Base-by-base conservation (phyloP, 2,113 vertebrate genomes). In the Guaruba guarouba region DNA sequence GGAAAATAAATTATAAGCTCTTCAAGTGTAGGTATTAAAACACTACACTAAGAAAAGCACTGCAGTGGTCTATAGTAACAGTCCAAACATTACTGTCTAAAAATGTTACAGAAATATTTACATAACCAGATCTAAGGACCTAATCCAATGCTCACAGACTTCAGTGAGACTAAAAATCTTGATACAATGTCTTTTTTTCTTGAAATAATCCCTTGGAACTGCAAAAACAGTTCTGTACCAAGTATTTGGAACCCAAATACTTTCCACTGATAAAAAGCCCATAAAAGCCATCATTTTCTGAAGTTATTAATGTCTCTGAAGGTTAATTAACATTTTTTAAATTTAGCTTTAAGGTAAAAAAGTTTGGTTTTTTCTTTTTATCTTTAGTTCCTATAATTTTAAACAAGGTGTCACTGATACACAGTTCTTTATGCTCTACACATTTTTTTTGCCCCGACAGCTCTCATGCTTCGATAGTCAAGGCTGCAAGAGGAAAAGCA, bases 71-170 rank as follows among this genome's bases (percentile, higher is more conserved):
- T 86, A 29, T 61, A 94, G 85, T 90, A 93, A 93, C 82, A 81
- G 39, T n/a, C 39, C 92, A 93, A 94, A 94, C 11, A 78, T 39
- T 67, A 66, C 67, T 67, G 79, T 55, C 87, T 94, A 93, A 93
- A 95, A 91, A 85, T 49, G 84, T 74, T 90, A 81, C 85, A 86
- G 94, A 88, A 96, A 82, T 82, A 79, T 95, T 95, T 96, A 91
- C 28, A 35, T 92, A 96, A 91, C 71, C 10, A 2, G 90, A 96
- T 91, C 91, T 91, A 62, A 90, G 81, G 71, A 74, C 79, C 75
- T 95, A 95, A 95, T 95, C 86, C 92, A 92, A 48, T 43, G 77
- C 73, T 92, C 73, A 41, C 1, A n/a, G 80, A 84, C 88, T 88
- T 90, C 77, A 92, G 55, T 41, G 76, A 94, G 82, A 81, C 64